Base-by-base conservation (phyloP, 2,888 invertebrate species). In the Cetonia aurata region DNA sequence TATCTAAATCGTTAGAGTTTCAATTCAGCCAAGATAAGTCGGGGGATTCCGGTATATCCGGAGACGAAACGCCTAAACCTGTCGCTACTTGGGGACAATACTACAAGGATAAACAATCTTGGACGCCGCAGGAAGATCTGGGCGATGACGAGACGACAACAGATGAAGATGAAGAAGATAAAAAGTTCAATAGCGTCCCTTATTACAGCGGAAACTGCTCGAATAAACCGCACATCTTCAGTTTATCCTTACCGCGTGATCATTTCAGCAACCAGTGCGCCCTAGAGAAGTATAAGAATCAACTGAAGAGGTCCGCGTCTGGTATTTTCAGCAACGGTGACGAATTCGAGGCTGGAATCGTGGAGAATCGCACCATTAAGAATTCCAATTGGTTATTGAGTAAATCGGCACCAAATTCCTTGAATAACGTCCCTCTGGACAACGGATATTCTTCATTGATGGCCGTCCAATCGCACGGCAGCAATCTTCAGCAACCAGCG, bases 61-160 rank as follows among this genome's bases (percentile, higher is more conserved):
- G 93, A 0, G 94, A 94, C 80, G 91, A 75, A 70, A 75, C 75
- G 12, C 76, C 76, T 3, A 75, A 75, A 67, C 62, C 62, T 10
- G 15, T 37, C n/a, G 25, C 33, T 2, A 57, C 70, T 1, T 52
- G 67, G 17, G 62, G 50, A 2, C 66, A 67, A 9, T 67, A 71
- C 33, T 44, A 59, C 9, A 71, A 67, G 13, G 55, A 44, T 17
- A 67, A 71, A 33, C 55, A 67, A 56, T 86, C 91, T 0, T 95
- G 95, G 95, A 95, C 94, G 0, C 95, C 95, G 0, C 93, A 95
- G 78, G 94, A 95, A 81, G 95, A 95, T 82, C 87, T 95, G n/a
- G 91, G 89, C 44, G 92, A 83, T 37, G 84, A 84, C 74, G 83
- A 84, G 6, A 83, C 83, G 72, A 79, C 81, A 46, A 83, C 84